Conservation (phyloP, 2,888 invertebrate genomes). For the Tiliacea citrago region DNA sequence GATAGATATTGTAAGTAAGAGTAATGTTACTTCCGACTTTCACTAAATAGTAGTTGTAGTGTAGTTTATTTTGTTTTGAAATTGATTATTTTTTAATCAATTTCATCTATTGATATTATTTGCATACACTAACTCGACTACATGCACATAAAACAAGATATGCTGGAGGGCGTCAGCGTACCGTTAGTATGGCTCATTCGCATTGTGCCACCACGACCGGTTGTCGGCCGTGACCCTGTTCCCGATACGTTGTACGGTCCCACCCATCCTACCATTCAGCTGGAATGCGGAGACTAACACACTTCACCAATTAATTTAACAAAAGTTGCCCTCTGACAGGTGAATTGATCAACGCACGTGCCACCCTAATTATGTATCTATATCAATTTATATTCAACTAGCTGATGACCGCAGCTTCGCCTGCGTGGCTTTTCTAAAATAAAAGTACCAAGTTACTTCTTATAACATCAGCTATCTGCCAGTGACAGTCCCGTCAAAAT, state of each 20-base stretch:
- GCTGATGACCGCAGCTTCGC: no score
- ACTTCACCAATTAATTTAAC: conserved; percentile 69
- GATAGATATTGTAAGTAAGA: not conserved
- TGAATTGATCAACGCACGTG: conserved; percentile 49
- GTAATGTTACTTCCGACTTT: conserved; percentile 1
- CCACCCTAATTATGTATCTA: conserved; percentile 38
- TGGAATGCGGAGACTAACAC: conserved; percentile 85
- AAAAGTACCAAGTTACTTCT: no score
- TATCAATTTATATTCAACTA: conserved; percentile 7
- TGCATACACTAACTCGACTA: conserved; percentile 40
- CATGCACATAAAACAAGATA: conserved; percentile 60
- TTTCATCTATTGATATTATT: conserved; percentile 22
- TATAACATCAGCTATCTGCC: no score
- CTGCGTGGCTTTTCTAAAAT: no score
- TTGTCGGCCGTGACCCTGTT: conserved; percentile 88
- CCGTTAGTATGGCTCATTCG: conserved; percentile 80
- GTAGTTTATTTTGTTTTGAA: not conserved
- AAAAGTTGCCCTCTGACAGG: conserved; percentile 44
- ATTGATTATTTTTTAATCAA: not conserved
- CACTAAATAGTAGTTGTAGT: not conserved
- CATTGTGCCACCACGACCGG: conserved; percentile 82
- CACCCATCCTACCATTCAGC: conserved; percentile 76
- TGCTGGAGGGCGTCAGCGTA: conserved; percentile 69
- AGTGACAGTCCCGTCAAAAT: no score
- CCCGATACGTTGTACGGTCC: conserved; percentile 80